Evolutionary conservation across 2,797 vertebrate species (phyloP).

Genomic region (Ispidina lecontei): DNA sequence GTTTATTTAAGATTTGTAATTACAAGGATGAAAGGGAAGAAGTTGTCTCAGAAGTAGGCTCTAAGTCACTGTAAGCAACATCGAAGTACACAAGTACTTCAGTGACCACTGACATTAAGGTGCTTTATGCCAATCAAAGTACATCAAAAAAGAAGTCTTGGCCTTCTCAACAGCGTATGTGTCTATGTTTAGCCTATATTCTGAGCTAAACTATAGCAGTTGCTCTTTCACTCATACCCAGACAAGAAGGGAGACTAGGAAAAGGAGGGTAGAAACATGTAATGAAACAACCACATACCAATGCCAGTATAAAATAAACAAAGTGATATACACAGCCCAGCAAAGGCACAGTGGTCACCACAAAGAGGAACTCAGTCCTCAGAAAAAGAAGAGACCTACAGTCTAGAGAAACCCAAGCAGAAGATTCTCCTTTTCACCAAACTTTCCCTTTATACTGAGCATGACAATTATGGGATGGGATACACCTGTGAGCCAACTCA

Average conservation of each 20-base stretch:
- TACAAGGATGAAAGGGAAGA: not conserved
- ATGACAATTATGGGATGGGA: not conserved
- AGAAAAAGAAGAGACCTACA: not conserved
- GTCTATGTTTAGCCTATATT: not conserved
- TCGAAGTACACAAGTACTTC: not conserved
- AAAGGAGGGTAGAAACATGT: not conserved
- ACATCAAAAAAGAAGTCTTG: not conserved
- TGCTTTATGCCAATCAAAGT: not conserved
- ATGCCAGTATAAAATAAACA: not conserved
- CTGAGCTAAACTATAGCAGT: not conserved
- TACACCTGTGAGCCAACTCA: not conserved
- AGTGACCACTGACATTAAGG: not conserved
- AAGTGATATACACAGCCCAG: not conserved
- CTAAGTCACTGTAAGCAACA: not conserved
- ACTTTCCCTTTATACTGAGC: not conserved
- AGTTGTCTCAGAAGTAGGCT: not conserved
- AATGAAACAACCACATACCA: not conserved
- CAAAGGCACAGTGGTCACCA: not conserved
- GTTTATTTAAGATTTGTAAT: slow-evolving; percentile 39
- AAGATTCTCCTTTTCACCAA: not conserved
- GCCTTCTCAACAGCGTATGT: not conserved
- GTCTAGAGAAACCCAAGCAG: not conserved
- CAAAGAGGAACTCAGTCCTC: not conserved
- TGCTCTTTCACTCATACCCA: not conserved
- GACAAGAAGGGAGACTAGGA: not conserved